Evolutionary conservation across 2,797 vertebrate genomes (phyloP), one percentile per base, ranked within the genome.

Genomic region (Rhodeus uyekii): DNA sequence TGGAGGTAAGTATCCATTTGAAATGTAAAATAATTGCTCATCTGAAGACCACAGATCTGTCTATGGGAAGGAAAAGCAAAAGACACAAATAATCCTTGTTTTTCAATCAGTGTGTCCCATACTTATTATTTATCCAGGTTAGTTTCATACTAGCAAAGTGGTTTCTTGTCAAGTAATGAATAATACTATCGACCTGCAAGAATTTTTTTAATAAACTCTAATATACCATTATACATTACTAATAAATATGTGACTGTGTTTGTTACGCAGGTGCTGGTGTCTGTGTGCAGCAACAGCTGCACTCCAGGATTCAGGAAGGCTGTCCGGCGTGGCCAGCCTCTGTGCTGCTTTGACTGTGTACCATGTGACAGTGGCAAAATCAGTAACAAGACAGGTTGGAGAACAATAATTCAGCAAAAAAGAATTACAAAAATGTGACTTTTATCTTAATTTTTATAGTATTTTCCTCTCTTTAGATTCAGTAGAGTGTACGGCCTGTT

Each of bases 341-440:
- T 95, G 77, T 94, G 94, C 89, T 94, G 94, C 91, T 94, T 93
- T 94, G 93, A 94, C 87, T 94, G 94, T 94, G 85, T 94, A 90
- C 90, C 90, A 91, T 95, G 94, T 92, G 94, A 94, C 88, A 90
- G 87, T 63, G 93, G 91, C 84, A 94, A 94, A 89, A 92, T 93
- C 90, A 95, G 90, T 86, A 93, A 94, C 92, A 84, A 89, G 89
- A 94, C 93, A 92, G 90, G 93, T 94, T 19, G 83, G 83, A 58
- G n/a, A 38, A 50, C 9, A 38, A 32, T 13, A 42, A 55, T 76
- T 1, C 39, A 44, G 4, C 3, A 58, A 18, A 68, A 46, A 42
- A 12, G n/a, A n/a, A n/a, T n/a, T n/a, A n/a, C n/a, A n/a, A 24
- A 24, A 8, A 2, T 82, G 16, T 5, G 3, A 2, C 46, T 13